Percentiles rank a stretch among this genome's conserved stretches.
phyloP scores from a whole-genome alignment of 2,888 invertebrate species.

The Clitarchus hookeri region DNA sequence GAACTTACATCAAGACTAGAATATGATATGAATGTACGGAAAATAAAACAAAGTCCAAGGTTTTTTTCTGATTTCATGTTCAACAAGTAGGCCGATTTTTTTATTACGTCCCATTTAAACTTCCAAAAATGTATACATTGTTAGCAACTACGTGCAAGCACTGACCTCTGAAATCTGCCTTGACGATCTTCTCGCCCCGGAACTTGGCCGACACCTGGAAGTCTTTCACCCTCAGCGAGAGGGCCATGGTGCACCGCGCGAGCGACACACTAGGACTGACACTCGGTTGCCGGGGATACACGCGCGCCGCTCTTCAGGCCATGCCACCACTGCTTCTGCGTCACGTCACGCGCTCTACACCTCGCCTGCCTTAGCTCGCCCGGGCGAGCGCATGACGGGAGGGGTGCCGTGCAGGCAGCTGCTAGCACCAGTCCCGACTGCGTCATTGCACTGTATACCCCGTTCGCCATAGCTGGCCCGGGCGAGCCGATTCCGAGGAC shows the following conservation, averaged over 20 bases:
- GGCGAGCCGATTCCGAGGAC: too few relatives aligned
- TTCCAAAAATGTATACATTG: too few relatives aligned
- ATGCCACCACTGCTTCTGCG: background rate
- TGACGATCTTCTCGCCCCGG: conserved; percentile 69
- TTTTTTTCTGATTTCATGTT: too few relatives aligned
- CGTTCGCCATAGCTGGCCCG: background rate
- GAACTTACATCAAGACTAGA: too few relatives aligned
- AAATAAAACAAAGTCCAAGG: too few relatives aligned
- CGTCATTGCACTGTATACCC: background rate
- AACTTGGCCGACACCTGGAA: conserved; percentile 68
- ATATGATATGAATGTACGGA: too few relatives aligned
- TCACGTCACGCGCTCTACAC: conserved; percentile 11
- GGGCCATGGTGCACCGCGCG: conserved; percentile 60
- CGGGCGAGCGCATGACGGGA: too few relatives aligned
- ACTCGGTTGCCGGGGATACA: too few relatives aligned
- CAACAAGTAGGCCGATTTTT: too few relatives aligned
- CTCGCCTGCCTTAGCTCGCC: background rate
- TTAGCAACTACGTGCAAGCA: conserved; percentile 29
- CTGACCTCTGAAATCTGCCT: conserved; percentile 79
- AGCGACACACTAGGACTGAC: background rate
- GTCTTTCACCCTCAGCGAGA: conserved; percentile 68
- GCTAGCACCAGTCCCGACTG: background rate
- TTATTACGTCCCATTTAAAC: too few relatives aligned
- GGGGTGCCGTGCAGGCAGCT: too few relatives aligned
- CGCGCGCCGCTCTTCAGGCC: background rate